These are phyloP conservation scores for Cliona cf. orientalis DNA, from an alignment of 37 sponge, comb jelly and placozoan species.

Conservation along the genomic window DNA sequence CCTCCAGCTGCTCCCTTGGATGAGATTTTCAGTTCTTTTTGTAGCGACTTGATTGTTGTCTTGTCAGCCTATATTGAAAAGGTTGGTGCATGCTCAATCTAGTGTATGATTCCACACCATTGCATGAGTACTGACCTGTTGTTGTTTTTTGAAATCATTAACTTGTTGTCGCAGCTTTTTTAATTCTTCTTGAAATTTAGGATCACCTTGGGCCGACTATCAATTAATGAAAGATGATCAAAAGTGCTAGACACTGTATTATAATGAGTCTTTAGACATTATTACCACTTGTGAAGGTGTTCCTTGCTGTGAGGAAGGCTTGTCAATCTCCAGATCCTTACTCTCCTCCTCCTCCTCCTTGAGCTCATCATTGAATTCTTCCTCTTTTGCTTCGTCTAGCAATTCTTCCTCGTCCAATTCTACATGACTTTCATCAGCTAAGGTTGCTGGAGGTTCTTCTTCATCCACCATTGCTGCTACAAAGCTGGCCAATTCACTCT, in stretches of 20 bases:
- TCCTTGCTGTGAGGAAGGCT: not conserved
- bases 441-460: not conserved
- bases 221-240: not conserved
- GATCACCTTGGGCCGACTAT: not conserved
- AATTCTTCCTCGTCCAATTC: not conserved
- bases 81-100: not conserved
- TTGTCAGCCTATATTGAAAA: not conserved
- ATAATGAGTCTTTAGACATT: not conserved
- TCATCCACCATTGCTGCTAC: not conserved
- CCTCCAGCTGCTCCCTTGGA: not conserved
- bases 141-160: not conserved
- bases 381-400: not conserved
- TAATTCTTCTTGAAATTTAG: not conserved
- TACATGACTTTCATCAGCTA: not conserved
- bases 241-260: too few species aligned
- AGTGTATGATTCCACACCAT: not conserved
- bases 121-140: not conserved
- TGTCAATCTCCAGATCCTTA: not conserved
- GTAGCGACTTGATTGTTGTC: not conserved
- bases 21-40: not conserved
- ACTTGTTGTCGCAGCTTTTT: not conserved
- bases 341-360: not conserved
- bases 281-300: not conserved
- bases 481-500: not conserved
- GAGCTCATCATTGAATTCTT: not conserved